A percentile compares a stretch with the other conserved stretches of the same genome.
Conservation (phyloP, 2,888 invertebrate genomes). For the Dolichopus griseipennis region DNA sequence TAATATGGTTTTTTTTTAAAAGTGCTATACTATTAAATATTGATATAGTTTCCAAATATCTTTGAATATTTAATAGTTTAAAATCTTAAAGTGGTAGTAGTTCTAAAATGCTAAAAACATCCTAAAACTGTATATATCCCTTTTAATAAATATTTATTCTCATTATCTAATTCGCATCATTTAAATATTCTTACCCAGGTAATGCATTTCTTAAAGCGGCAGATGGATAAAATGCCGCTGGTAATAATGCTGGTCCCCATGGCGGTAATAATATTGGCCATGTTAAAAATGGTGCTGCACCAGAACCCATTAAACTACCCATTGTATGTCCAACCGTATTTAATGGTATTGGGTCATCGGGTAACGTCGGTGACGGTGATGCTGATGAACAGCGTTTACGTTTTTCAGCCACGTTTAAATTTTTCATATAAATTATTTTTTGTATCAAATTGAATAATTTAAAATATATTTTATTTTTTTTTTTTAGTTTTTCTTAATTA, state of each 20-base stretch:
- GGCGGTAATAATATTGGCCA: constrained; percentile 68
- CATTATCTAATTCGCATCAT: too few species aligned
- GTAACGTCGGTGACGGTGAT: constrained; percentile 27
- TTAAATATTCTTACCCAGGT: constrained; percentile 55
- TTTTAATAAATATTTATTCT: too few species aligned
- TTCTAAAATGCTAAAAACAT: too few species aligned
- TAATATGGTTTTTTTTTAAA: too few species aligned
- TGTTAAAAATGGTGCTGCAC: constrained; percentile 59
- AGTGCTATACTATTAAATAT: too few species aligned
- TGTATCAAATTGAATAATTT: constrained; percentile 10
- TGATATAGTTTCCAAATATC: too few species aligned
- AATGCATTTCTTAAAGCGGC: constrained; percentile 62
- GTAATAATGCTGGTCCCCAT: constrained; percentile 64
- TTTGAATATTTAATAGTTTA: too few species aligned
- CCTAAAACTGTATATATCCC: too few species aligned
- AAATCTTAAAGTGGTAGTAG: too few species aligned
- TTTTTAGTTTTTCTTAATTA: neutral
- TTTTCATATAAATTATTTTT: constrained; percentile 16
- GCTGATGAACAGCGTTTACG: constrained; percentile 39
- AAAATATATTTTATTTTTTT: neutral
- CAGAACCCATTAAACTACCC: constrained; percentile 47
- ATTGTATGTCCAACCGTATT: constrained; percentile 31
- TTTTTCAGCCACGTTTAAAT: constrained; percentile 43
- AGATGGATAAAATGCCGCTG: constrained; percentile 57
- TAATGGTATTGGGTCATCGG: constrained; percentile 18